A percentile compares a stretch with the other conserved stretches of the same genome.
phyloP scores from a whole-genome alignment of 1,140 invertebrate species.

The Bathynomus jamesi region DNA sequence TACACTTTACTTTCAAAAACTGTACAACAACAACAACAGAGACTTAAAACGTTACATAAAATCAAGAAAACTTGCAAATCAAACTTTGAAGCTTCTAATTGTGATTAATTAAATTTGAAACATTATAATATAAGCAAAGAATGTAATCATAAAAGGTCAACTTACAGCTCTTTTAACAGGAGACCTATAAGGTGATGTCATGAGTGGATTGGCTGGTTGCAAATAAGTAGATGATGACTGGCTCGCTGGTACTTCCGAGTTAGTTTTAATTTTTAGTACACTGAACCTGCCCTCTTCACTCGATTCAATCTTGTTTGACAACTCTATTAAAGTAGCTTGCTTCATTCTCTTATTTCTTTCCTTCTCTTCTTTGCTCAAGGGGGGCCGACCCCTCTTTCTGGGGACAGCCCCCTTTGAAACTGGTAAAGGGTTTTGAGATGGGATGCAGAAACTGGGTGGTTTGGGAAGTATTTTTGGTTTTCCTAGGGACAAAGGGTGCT shows the following conservation, averaged over 20 bases:
- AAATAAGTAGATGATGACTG: background rate
- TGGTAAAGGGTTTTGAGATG: background rate
- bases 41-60: too few species aligned
- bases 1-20: too few species aligned
- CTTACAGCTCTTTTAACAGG: background rate
- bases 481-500: background rate
- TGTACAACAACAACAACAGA: too few species aligned
- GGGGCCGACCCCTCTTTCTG: conserved; percentile 10
- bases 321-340: background rate
- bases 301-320: background rate
- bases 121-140: too few species aligned
- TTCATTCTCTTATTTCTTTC: conserved; percentile 5
- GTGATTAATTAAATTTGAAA: too few species aligned
- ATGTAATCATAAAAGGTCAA: too few species aligned
- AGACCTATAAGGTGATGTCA: background rate
- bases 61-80: too few species aligned
- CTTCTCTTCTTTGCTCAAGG: conserved; percentile 12
- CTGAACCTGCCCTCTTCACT: background rate
- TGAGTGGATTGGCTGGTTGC: background rate
- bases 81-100: too few species aligned
- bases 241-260: background rate
- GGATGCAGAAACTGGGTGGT: background rate
- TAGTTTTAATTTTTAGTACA: background rate
- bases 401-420: background rate
- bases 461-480: background rate